A percentile compares a stretch with the other conserved stretches of the same genome.
Evolutionary conservation across 2,888 invertebrate species (phyloP).

Genomic region (Lordiphosa fenestrarum): DNA sequence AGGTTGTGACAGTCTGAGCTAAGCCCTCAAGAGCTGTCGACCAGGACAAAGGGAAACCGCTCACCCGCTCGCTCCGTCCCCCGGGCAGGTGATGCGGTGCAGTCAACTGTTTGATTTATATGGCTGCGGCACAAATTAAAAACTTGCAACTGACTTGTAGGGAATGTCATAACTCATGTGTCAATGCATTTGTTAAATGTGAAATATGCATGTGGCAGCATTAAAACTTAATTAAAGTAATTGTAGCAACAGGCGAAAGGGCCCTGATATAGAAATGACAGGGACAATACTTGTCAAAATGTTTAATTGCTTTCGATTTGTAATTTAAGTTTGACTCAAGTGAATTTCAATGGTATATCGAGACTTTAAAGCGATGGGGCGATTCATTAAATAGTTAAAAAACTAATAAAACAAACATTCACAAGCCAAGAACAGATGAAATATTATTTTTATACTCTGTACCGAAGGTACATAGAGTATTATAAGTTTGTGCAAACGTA

Average conservation of each 20-base stretch:
- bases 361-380: no score
- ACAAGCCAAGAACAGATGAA: no score
- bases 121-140: conserved; percentile 58
- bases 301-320: conserved; percentile 28
- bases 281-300: no score
- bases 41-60: conserved; percentile 27
- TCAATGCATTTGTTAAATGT: conserved; percentile 67
- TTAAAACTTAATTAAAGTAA: conserved; percentile 18
- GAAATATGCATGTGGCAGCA: conserved; percentile 63
- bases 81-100: conserved; percentile 23
- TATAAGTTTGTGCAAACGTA: no score
- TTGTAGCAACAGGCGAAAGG: background rate
- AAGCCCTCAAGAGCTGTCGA: conserved; percentile 34
- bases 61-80: background rate
- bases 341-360: no score
- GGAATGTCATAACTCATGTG: conserved; percentile 59
- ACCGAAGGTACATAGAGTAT: no score
- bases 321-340: conserved; percentile 26
- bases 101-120: conserved; percentile 72
- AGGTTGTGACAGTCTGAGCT: conserved; percentile 57
- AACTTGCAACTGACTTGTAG: conserved; percentile 55
- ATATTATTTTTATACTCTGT: no score
- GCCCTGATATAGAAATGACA: conserved; percentile 23
- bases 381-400: no score
- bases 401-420: no score